Percentiles rank a stretch among this genome's conserved stretches.
phyloP scores from a whole-genome alignment of 2,113 vertebrate species.

The Fukomys damarensis region DNA sequence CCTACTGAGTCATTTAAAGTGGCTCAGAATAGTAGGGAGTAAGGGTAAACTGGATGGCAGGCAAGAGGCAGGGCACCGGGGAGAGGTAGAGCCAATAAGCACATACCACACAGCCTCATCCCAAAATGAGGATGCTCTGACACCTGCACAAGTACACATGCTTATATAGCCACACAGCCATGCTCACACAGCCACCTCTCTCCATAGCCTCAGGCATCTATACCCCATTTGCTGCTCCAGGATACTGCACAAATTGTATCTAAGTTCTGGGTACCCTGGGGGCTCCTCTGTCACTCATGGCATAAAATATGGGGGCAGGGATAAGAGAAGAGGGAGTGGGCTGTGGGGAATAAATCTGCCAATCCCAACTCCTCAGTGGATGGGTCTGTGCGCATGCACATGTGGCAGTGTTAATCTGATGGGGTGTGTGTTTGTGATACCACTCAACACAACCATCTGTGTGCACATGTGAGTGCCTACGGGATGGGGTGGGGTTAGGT shows the following conservation, averaged over 20 bases:
- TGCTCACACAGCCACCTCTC: not conserved
- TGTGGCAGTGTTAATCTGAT: not conserved
- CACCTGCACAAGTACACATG: fast-evolving
- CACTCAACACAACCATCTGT: not conserved
- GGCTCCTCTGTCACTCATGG: slow-evolving; percentile 43
- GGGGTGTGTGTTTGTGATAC: not conserved
- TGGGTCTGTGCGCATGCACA: fast-evolving
- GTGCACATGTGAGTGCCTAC: not conserved
- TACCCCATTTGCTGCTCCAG: not conserved
- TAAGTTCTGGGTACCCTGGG: not conserved
- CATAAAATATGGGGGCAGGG: not conserved
- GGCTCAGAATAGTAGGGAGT: not conserved
- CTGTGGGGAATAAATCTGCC: not conserved
- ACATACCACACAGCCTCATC: not conserved
- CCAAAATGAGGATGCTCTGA: not conserved
- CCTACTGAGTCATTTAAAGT: not conserved
- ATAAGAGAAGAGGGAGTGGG: not conserved
- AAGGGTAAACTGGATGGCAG: not conserved
- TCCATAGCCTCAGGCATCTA: not conserved
- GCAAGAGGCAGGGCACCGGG: not conserved
- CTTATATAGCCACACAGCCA: not conserved
- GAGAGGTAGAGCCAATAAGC: not conserved
- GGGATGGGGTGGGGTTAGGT: not conserved
- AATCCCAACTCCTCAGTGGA: not conserved
- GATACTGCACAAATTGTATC: not conserved